phyloP scores from a whole-genome alignment of 2,797 vertebrate species.

The Gobio occitaniae region DNA sequence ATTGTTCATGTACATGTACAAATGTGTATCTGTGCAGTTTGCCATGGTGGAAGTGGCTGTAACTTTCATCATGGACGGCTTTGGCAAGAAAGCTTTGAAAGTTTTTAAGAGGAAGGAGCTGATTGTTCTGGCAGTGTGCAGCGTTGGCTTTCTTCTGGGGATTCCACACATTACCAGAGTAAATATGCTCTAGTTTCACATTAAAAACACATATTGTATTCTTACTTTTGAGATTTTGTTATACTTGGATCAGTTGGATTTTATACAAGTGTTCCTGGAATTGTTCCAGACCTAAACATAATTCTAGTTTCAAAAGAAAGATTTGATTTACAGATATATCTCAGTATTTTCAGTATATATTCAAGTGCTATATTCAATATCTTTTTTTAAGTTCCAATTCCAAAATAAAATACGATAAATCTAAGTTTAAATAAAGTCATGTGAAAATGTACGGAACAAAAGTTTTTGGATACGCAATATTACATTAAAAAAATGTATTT shows the following conservation, averaged over 20 bases:
- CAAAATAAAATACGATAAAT: not conserved
- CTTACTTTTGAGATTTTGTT: not conserved
- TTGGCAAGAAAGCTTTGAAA: slow-evolving; percentile 64
- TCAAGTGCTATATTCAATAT: not conserved
- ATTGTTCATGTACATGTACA: not conserved
- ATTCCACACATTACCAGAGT: slow-evolving; percentile 80
- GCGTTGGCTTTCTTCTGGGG: slow-evolving; percentile 71
- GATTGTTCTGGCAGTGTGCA: slow-evolving; percentile 70
- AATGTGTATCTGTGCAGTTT: slow-evolving; percentile 68
- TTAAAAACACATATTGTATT: not conserved
- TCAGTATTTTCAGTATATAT: not conserved
- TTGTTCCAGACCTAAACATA: not conserved
- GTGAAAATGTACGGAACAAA: not conserved
- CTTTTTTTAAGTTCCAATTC: not conserved
- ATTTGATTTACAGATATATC: not conserved
- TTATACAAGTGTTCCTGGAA: not conserved
- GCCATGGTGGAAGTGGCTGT: slow-evolving; percentile 77
- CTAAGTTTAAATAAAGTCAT: not conserved
- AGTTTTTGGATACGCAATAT: not conserved
- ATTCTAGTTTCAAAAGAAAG: not conserved
- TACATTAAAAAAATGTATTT: not conserved
- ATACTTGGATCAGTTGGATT: not conserved
- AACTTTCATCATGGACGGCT: slow-evolving; percentile 77
- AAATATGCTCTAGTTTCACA: slow-evolving; percentile 27
- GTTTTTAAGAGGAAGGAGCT: slow-evolving; percentile 76